Evolutionary conservation across 2,888 invertebrate genomes (phyloP).

Genomic region (Yponomeuta plumbellus): DNA sequence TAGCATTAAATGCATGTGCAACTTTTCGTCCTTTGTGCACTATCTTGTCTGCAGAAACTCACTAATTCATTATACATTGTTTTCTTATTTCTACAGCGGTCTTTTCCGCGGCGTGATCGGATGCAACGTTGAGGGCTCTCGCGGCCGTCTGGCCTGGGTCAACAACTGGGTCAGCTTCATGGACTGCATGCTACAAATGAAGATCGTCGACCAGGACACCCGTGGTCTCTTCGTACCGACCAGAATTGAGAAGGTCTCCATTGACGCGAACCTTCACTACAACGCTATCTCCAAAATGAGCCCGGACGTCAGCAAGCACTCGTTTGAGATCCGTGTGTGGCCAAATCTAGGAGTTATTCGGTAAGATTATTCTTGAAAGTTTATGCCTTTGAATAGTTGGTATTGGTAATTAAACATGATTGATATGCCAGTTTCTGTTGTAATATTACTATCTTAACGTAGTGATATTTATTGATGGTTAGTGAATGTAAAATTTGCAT

Average conservation of each 20-base stretch:
- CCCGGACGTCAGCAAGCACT: slow-evolving; percentile 56
- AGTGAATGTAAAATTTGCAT: too few relatives aligned
- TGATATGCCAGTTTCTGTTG: too few relatives aligned
- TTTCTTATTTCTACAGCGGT: slow-evolving; percentile 51
- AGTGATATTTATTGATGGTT: too few relatives aligned
- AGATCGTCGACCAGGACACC: slow-evolving; percentile 81
- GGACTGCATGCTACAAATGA: slow-evolving; percentile 92
- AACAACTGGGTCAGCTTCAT: slow-evolving; percentile 93
- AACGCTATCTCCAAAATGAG: slow-evolving; percentile 66
- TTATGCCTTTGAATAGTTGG: background rate
- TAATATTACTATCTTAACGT: too few relatives aligned
- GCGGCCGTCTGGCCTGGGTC: slow-evolving; percentile 79
- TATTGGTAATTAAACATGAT: too few relatives aligned
- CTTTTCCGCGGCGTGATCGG: slow-evolving; percentile 77
- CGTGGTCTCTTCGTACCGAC: slow-evolving; percentile 86
- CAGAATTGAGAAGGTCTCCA: slow-evolving; percentile 81
- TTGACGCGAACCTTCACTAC: slow-evolving; percentile 80
- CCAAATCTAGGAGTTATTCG: slow-evolving; percentile 70
- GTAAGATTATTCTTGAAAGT: slow-evolving; percentile 32
- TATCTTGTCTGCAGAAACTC: background rate
- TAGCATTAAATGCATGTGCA: too few relatives aligned
- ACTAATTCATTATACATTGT: background rate
- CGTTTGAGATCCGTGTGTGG: slow-evolving; percentile 64
- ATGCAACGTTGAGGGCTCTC: slow-evolving; percentile 68
- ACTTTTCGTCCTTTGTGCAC: too few relatives aligned